Conservation (phyloP, 64 coral and sea anemone genomes). For the Stichodactyla helianthus region DNA sequence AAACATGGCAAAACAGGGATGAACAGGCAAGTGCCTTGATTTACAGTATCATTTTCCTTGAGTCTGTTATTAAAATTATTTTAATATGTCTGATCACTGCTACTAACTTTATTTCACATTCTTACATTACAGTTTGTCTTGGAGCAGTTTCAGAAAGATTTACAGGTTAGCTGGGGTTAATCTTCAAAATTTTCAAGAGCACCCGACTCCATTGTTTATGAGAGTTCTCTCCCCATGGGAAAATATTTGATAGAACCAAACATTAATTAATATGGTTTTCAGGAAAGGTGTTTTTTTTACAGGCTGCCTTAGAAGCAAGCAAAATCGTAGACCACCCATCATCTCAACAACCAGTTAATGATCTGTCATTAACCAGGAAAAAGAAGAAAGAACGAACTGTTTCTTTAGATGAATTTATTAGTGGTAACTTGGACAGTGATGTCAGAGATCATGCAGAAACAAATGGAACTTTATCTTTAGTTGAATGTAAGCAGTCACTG, state of each 20-base stretch:
- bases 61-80: neutral
- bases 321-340: neutral
- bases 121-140: conserved; percentile 50
- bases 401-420: conserved; percentile 75
- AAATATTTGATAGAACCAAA: neutral
- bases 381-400: conserved; percentile 70
- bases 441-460: neutral
- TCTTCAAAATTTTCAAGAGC: too few relatives aligned
- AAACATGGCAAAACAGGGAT: conserved; percentile 17
- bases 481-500: neutral
- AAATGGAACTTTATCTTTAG: neutral
- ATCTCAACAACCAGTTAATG: conserved; percentile 19
- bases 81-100: neutral
- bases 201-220: too few relatives aligned
- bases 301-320: conserved; percentile 38
- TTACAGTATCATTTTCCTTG: too few relatives aligned
- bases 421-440: neutral
- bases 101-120: neutral
- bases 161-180: conserved; percentile 13
- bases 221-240: neutral
- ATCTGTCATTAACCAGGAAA: neutral
- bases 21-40: neutral
- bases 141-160: conserved; percentile 58
- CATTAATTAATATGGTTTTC: neutral
- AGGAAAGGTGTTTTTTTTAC: neutral